phyloP scores from a whole-genome alignment of 2,888 invertebrate genomes.

The Blastobasis adustella region DNA sequence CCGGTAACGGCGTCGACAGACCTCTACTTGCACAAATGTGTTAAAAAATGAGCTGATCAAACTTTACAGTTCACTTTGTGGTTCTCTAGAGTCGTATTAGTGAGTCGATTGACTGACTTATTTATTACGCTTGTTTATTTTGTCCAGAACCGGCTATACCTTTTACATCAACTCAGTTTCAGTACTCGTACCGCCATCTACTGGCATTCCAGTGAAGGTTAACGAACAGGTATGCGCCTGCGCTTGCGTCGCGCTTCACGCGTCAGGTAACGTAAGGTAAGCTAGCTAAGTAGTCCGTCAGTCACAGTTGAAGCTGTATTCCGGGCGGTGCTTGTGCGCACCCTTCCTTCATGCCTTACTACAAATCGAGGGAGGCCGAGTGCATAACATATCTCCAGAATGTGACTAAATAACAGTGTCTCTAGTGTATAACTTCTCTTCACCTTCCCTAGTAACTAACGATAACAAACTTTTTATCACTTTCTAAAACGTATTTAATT shows the following conservation, averaged over 20 bases:
- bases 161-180: no score
- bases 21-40: no score
- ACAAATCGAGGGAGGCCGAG: conserved; percentile 48
- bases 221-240: conserved; percentile 7
- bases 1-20: no score
- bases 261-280: conserved; percentile 42
- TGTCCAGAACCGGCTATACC: no score
- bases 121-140: no score
- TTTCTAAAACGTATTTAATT: conserved; percentile 71
- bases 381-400: conserved; percentile 58
- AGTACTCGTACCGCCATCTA: conserved; percentile 26
- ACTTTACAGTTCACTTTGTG: no score
- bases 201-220: conserved; percentile 8
- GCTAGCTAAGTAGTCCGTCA: conserved; percentile 38
- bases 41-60: no score
- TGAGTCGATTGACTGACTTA: no score
- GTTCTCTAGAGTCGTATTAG: no score
- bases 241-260: conserved; percentile 24
- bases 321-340: conserved; percentile 48
- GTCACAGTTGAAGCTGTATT: conserved; percentile 46
- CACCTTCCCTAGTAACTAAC: conserved; percentile 50
- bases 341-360: conserved; percentile 36
- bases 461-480: conserved; percentile 58
- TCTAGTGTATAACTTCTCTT: conserved; percentile 48
- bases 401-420: conserved; percentile 60